A percentile compares a stretch with the other conserved stretches of the same genome.
Evolutionary conservation across 37 sponge, comb jelly and placozoan genomes (phyloP).

Genomic region (Agelas oroides): DNA sequence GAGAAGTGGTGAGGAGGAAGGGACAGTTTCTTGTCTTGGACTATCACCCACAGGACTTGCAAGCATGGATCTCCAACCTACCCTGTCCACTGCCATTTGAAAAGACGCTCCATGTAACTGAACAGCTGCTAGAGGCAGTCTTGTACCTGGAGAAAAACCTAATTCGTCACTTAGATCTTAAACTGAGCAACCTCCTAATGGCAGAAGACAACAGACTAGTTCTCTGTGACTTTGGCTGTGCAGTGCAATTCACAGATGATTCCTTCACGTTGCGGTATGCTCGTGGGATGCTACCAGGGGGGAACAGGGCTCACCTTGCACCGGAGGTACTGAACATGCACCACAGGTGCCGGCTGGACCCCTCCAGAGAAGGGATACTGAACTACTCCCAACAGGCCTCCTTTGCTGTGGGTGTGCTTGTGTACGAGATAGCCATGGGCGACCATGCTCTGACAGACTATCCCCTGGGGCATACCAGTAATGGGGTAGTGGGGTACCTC

Average conservation of each 20-base stretch:
- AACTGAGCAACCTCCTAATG: constrained; percentile 73
- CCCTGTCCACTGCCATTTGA: constrained; percentile 28
- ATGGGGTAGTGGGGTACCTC: constrained; percentile 26
- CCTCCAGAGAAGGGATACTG: not conserved
- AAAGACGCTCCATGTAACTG: constrained; percentile 7
- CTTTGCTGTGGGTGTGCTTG: constrained; percentile 71
- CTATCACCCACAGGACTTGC: constrained; percentile 52
- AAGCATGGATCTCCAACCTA: constrained; percentile 26
- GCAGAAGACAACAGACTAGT: constrained; percentile 43
- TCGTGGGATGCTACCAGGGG: constrained; percentile 68
- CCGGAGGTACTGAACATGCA: constrained; percentile 73
- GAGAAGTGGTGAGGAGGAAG: constrained; percentile 32
- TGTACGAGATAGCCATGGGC: constrained; percentile 48
- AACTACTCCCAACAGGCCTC: constrained; percentile 67
- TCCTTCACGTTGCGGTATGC: constrained; percentile 33
- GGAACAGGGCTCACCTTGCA: constrained; percentile 78
- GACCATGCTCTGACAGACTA: constrained; percentile 73
- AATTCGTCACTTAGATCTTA: constrained; percentile 78
- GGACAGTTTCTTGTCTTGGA: constrained; percentile 81
- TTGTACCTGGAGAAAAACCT: constrained; percentile 42
- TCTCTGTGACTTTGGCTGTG: constrained; percentile 87
- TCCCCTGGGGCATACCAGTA: constrained; percentile 43
- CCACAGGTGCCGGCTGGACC: constrained; percentile 28
- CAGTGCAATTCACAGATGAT: constrained; percentile 70
- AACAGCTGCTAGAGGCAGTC: constrained; percentile 50